Percentiles rank a stretch among this genome's conserved stretches.
These are phyloP conservation scores for Cerastis rubricosa DNA, from an alignment of 2,888 invertebrate species.

Conservation along the genomic window DNA sequence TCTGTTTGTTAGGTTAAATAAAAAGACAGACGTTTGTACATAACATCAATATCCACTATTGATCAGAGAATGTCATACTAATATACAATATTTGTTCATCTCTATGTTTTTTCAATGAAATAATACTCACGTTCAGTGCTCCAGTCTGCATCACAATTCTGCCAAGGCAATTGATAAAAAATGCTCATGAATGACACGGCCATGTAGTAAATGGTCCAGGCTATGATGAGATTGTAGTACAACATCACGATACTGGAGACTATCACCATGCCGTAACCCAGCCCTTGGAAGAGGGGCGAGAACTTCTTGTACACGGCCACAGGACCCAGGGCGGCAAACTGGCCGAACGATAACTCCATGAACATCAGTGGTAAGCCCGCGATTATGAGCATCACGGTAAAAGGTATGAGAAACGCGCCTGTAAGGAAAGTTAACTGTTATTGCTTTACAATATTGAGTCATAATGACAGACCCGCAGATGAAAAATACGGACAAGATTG, in stretches of 20 bases:
- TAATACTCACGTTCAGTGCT: conserved; percentile 91
- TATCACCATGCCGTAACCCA: conserved; percentile 94
- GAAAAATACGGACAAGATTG: not conserved
- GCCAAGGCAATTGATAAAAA: conserved; percentile 93
- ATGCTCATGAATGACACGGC: conserved; percentile 91
- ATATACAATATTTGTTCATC: not conserved
- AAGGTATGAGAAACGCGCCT: conserved; percentile 96
- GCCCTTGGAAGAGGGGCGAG: conserved; percentile 94
- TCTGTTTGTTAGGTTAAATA: conserved; percentile 45
- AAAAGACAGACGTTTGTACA: conserved; percentile 13
- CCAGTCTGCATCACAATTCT: conserved; percentile 93
- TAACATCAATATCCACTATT: not conserved
- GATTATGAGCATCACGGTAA: conserved; percentile 94
- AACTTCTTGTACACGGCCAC: conserved; percentile 95
- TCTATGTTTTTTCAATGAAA: not conserved
- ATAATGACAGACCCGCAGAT: not conserved
- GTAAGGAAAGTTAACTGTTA: conserved; percentile 67
- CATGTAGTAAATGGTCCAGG: conserved; percentile 95
- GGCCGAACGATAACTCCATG: conserved; percentile 96
- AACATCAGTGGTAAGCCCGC: conserved; percentile 96
- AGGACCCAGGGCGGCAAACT: conserved; percentile 95
- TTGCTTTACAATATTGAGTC: not conserved
- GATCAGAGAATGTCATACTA: not conserved
- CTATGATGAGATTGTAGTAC: conserved; percentile 94
- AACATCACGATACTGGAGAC: conserved; percentile 94